phyloP scores from a whole-genome alignment of 23 tunicate genomes.

The Ascidia mentula region DNA sequence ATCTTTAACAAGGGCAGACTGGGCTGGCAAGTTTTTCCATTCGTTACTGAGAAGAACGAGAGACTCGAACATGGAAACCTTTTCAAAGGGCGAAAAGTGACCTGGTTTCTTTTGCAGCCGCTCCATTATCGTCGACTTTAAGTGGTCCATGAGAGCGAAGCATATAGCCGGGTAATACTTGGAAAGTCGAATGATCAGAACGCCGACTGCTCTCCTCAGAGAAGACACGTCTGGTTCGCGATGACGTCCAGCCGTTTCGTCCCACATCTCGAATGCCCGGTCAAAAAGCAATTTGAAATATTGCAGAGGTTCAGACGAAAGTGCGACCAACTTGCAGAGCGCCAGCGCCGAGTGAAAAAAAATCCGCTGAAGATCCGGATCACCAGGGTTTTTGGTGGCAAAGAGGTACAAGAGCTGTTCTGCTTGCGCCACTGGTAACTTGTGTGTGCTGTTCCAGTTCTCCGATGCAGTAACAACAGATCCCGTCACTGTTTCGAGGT shows the following conservation, averaged over 20 bases:
- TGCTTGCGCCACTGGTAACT: constrained; percentile 16
- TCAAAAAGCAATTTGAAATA: constrained; percentile 23
- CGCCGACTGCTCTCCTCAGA: constrained; percentile 15
- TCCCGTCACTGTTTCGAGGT: constrained; percentile 24
- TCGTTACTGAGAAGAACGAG: constrained; percentile 62
- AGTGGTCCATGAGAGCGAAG: constrained; percentile 15
- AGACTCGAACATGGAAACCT: constrained; percentile 49
- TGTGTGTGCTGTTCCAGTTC: not conserved
- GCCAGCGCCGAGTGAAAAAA: not conserved
- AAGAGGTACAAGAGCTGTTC: constrained; percentile 14
- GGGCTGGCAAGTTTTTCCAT: constrained; percentile 59
- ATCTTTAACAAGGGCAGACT: constrained; percentile 39
- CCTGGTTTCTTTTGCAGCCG: constrained; percentile 1
- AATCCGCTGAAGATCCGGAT: not conserved
- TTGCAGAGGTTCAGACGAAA: not conserved
- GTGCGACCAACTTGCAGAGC: constrained; percentile 27
- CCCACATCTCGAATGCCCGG: constrained; percentile 12
- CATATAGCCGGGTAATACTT: constrained; percentile 22
- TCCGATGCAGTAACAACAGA: constrained; percentile 23
- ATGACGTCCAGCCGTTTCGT: not conserved
- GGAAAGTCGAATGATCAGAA: constrained; percentile 25
- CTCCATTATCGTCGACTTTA: constrained; percentile 26
- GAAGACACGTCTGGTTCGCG: not conserved
- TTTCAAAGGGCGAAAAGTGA: constrained; percentile 37
- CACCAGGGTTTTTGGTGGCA: constrained; percentile 6